Evolutionary conservation across 2,797 vertebrate genomes (phyloP), one percentile per base, ranked within the genome.

Genomic region (Anomalospiza imberbis): DNA sequence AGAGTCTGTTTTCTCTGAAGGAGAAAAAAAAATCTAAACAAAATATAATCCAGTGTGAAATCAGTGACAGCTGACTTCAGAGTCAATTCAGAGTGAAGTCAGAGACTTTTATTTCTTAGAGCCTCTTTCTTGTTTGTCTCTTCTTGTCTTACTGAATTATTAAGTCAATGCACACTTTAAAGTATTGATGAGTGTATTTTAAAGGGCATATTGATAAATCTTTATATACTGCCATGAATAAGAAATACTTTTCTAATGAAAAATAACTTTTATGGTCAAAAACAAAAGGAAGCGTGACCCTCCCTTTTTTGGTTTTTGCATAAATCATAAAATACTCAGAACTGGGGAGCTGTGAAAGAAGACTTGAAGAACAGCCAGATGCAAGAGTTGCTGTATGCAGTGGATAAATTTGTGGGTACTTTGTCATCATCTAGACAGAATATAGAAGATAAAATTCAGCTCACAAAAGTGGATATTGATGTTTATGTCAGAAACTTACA

Each of bases 371-470:
- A 95, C 88, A 96, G 93, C 31, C 95, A 98, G 29, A 95, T 98
- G 79, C 98, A 97, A 96, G 96, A 97, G 55, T 98, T 98, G 54
- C 96, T 98, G 32, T 96, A 96, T 34, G 98, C 97, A 5, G 94
- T 98, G 95, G 98, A 98, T 53, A 98, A 93, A 91, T 98, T 98
- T 55, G 80, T 98, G 40, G 22, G 28, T 73, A 95, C 95, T 85
- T 96, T 99, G 94, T 97, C 94, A 75, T 98, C 98, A 24, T 98
- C 97, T 93, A 97, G 97, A 91, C 94, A 95, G 51, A 98, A 96
- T 94, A 73, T 98, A 95, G 98, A 98, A 88, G 96, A 94, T 13
- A 98, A 95, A 97, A 98, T 98, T 97, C 96, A 96, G 75, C 98
- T 99, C 28, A 93, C 83, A 31, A 75, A 92, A 71, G 87, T 96